phyloP scores from a whole-genome alignment of 2,797 vertebrate genomes.

The Halcyon smyrnensis region DNA sequence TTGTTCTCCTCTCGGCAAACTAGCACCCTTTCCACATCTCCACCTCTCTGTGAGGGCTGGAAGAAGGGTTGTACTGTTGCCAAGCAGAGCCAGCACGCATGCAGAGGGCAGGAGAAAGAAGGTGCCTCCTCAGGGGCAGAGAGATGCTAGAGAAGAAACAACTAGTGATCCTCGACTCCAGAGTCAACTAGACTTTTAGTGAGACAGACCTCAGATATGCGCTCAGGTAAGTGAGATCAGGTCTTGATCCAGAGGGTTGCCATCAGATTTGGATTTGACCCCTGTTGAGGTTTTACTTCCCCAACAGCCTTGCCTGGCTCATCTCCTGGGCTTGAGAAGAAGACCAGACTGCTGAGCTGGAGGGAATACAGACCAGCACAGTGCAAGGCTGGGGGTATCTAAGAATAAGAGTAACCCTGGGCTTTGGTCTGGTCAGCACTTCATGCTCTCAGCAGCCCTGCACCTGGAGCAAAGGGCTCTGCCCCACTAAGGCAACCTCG shows the following conservation, averaged over 20 bases:
- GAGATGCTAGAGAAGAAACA: background rate
- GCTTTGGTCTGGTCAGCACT: background rate
- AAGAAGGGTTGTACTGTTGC: background rate
- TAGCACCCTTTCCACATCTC: background rate
- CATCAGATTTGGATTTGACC: background rate
- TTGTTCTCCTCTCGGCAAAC: background rate
- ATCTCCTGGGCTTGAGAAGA: background rate
- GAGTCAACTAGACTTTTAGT: background rate
- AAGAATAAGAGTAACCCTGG: background rate
- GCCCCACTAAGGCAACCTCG: accelerated
- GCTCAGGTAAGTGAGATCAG: background rate
- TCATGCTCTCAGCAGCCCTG: background rate
- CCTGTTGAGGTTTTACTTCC: background rate
- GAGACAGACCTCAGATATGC: background rate
- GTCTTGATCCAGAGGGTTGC: background rate
- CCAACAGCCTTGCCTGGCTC: background rate
- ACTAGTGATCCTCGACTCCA: background rate
- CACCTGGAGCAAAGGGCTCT: background rate
- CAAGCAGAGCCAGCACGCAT: background rate
- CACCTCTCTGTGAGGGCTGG: accelerated
- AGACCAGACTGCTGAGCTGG: background rate
- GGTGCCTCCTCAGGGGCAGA: background rate
- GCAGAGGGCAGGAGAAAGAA: background rate
- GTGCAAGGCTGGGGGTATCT: background rate
- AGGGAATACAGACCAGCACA: background rate